Conservation (phyloP, 64 coral and sea anemone species). For the Stichodactyla mertensii region DNA sequence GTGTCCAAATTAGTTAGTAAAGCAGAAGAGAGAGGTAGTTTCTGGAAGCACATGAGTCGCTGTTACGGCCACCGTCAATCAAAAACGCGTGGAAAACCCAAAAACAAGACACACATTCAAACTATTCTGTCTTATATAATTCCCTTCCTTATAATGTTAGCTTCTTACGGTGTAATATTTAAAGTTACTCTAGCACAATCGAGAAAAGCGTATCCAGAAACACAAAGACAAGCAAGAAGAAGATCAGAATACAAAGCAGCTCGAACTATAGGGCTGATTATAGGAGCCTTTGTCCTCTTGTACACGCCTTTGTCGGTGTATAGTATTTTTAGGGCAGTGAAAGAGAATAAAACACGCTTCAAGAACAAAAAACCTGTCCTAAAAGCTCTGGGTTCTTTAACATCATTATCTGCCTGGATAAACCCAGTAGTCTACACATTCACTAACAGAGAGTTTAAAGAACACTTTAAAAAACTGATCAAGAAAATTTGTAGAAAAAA, state of each 20-base stretch:
- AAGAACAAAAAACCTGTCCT: neutral
- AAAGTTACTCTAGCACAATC: neutral
- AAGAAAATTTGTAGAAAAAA: slow-evolving; percentile 1
- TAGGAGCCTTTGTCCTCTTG: neutral
- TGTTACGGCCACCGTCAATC: neutral
- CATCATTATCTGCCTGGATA: neutral
- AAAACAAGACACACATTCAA: neutral
- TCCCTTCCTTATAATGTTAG: neutral
- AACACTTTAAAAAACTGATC: neutral
- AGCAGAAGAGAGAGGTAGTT: neutral
- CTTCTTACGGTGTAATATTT: neutral
- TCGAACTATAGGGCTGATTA: neutral
- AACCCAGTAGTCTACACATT: neutral
- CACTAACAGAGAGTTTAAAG: neutral
- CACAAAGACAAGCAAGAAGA: neutral
- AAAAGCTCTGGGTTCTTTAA: neutral
- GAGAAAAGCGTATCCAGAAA: neutral
- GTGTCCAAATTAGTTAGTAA: neutral
- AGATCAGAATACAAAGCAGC: neutral
- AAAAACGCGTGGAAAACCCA: neutral
- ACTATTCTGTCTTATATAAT: neutral
- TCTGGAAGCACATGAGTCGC: neutral
- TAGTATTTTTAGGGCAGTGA: neutral
- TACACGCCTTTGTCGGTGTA: neutral
- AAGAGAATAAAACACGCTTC: neutral